Conservation (phyloP, 2,797 vertebrate genomes). For the Cercopithecus mitis region DNA sequence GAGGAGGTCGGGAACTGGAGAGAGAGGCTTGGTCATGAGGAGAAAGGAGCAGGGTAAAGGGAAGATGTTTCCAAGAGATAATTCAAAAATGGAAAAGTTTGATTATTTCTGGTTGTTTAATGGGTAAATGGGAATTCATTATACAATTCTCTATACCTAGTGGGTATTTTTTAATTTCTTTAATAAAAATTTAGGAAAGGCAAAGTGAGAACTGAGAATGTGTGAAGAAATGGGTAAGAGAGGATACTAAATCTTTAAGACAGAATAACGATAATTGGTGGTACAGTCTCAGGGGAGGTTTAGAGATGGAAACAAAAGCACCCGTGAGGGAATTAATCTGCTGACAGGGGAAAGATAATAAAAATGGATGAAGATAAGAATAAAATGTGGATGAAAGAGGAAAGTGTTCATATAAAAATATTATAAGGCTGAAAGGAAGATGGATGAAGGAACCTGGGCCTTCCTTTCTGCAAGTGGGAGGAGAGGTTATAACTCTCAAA, state of each 20-base stretch:
- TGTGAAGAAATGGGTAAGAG: not conserved
- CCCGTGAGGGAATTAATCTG: not conserved
- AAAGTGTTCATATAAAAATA: not conserved
- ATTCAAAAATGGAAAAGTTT: not conserved
- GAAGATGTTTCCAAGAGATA: not conserved
- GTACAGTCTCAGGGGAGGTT: not conserved
- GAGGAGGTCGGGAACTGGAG: not conserved
- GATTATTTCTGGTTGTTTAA: not conserved
- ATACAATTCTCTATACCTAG: not conserved
- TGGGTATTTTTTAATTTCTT: not conserved
- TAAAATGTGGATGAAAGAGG: not conserved
- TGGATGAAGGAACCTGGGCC: not conserved
- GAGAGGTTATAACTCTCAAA: not conserved
- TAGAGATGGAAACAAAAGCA: not conserved
- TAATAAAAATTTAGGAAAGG: not conserved
- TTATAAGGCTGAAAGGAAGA: not conserved
- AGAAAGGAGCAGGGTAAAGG: not conserved
- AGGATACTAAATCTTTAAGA: too few relatives aligned
- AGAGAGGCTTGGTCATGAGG: not conserved
- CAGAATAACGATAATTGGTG: not conserved
- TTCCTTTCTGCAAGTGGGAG: not conserved
- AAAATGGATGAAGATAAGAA: not conserved
- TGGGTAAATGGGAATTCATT: not conserved
- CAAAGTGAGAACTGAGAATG: not conserved
- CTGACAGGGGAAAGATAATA: not conserved